Base-by-base conservation (phyloP, 37 sponge, comb jelly and placozoan genomes). In the Chondrilla cf. caribensis region DNA sequence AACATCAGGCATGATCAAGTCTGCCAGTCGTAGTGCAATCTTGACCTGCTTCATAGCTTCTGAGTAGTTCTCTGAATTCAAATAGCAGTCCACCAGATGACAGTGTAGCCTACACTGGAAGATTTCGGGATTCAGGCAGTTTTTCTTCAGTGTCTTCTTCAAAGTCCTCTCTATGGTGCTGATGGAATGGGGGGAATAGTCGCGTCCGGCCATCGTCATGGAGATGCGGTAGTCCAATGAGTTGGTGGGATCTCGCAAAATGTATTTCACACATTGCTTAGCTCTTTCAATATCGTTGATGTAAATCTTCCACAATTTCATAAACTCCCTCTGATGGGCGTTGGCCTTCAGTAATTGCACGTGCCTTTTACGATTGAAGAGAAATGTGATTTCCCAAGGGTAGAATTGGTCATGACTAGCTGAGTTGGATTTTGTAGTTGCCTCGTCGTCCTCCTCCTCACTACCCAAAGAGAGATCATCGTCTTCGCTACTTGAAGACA, bases 21-120 rank as follows among this genome's bases (percentile, higher is more conserved):
- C 18, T 19, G 22, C 64, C 25, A 62, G 5, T 28, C 7, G 64
- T n/a, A 62, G 4, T 19, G 64, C 64, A 19, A 7, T 9, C 15
- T 6, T 29, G 6, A 62, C 64, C 6, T 19, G 5, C 4, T 62
- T 28, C 29, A 28, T 28, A 62, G 29, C 64, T 19, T 62, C 15
- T 9, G 6, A 9, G 18, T 14, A 14, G 51, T 47, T 11, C 11
- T 7, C 64, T 19, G 64, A 9, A 62, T 62, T 62, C 25, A 28
- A 28, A 62, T 62, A 62, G 64, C 64, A 62, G 64, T 62, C 64
- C 25, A 28, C 64, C 64, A 62, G 15, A 62, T 62, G 64, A 62
- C 64, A 62, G 64, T 19, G 15, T 19, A 62, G 29, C 15, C 64
- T 62, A 15, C 64, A 62, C 64, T 29, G 29, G 15, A 62, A 28